Percentiles rank a stretch among this genome's conserved stretches.
Conservation (phyloP, 2,113 vertebrate genomes). For the Protobothrops mucrosquamatus region DNA sequence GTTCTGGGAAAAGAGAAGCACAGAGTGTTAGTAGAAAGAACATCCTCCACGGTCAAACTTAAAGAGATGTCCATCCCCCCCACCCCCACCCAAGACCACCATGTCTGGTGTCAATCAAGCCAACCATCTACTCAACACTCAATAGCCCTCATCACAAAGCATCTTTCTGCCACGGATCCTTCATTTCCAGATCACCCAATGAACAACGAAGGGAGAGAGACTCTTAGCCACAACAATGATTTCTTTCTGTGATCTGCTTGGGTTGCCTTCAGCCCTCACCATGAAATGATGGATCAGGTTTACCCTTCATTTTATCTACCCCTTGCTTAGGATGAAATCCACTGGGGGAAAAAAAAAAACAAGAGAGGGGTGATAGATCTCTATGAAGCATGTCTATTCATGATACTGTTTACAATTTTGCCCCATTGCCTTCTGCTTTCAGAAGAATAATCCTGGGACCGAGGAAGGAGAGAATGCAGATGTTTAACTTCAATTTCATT, state of each 20-base stretch:
- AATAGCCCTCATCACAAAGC: too few species aligned
- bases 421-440: not conserved
- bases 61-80: not conserved
- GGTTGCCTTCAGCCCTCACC: not conserved
- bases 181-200: not conserved
- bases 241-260: too few species aligned
- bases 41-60: too few species aligned
- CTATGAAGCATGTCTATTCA: too few species aligned
- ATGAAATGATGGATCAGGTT: not conserved
- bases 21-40: not conserved
- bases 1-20: conserved; percentile 60
- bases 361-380: not conserved
- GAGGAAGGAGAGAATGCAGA: not conserved
- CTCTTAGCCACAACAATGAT: not conserved
- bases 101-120: not conserved
- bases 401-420: not conserved
- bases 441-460: not conserved
- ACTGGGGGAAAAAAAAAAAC: too few species aligned
- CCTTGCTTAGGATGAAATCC: not conserved
- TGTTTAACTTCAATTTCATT: not conserved
- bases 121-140: not conserved
- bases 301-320: too few species aligned
- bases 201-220: not conserved
- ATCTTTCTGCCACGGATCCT: not conserved
- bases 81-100: not conserved